Evolutionary conservation across 2,888 invertebrate genomes (phyloP).

Genomic region (Drosophila lacicola): DNA sequence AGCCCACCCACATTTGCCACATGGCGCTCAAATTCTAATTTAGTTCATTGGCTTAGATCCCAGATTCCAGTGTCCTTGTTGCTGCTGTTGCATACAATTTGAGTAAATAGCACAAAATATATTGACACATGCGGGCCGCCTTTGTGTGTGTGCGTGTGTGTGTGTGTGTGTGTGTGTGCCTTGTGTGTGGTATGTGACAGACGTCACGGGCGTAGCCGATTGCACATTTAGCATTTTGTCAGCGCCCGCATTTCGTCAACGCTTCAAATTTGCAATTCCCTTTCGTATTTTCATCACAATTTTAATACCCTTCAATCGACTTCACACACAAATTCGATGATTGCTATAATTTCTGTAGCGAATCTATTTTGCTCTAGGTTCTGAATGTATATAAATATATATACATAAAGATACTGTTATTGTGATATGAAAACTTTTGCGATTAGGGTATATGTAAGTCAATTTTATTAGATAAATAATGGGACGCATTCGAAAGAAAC

Average conservation of each 20-base stretch:
- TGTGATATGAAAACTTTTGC: too few species aligned
- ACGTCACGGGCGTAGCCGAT: constrained; percentile 39
- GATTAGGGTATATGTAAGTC: too few species aligned
- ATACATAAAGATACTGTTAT: too few species aligned
- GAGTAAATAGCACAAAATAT: constrained; percentile 71
- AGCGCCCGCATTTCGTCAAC: constrained; percentile 53
- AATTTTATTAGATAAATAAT: too few species aligned
- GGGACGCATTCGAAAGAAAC: too few species aligned
- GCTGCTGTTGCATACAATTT: constrained; percentile 58
- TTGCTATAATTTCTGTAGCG: too few species aligned
- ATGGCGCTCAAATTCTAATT: constrained; percentile 62
- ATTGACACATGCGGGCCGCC: constrained; percentile 69
- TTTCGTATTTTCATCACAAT: constrained; percentile 36
- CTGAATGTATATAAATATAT: too few species aligned
- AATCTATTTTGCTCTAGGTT: too few species aligned
- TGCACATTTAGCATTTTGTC: constrained; percentile 57
- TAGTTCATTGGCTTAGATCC: constrained; percentile 66
- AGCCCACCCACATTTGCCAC: constrained; percentile 23
- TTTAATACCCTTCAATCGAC: constrained; percentile 24
- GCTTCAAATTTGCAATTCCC: constrained; percentile 33
- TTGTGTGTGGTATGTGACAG: constrained; percentile 39
- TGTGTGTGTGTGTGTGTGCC: constrained; percentile 23
- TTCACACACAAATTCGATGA: too few species aligned
- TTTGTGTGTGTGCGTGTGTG: constrained; percentile 20
- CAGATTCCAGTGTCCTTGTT: constrained; percentile 28